Evolutionary conservation across 2,113 vertebrate genomes (phyloP), one percentile per base, ranked within the genome.

Genomic region (Gopherus flavomarginatus): DNA sequence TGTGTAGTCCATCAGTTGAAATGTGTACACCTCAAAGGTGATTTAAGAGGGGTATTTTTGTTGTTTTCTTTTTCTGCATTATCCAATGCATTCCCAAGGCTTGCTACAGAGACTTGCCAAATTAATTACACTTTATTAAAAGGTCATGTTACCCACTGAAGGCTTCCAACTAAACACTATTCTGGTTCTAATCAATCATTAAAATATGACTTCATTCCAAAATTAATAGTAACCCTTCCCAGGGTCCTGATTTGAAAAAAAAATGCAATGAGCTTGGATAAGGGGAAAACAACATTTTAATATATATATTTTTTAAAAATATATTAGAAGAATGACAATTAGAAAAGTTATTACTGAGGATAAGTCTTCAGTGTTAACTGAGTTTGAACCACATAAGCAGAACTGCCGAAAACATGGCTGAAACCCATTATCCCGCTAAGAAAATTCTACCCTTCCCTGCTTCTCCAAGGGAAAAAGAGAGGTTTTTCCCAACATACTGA

Each of bases 41-140:
- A 35, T n/a, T 69, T 69, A n/a, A 16, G 16, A 69, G 4, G 29
- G 62, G 16, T 19, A 31, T 69, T 65, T 47, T 69, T 83, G 69
- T 54, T 93, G 44, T 86, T 92, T 62, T 69, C 87, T 93, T 89
- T n/a, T 90, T 95, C 89, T 84, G 83, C 72, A 87, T 89, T 93
- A 72, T 56, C 5, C 84, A 97, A 91, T 87, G 93, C 95, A 94
- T 89, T 85, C 69, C 50, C n/a, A 87, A 6, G 87, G 87, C 85
- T 92, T 95, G 24, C 89, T 87, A 54, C 44, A 83, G 31, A 91
- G 47, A 94, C 86, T 83, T 16, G 83, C 10, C 88, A 90, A 87
- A 91, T 85, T 92, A 88, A 54, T 83, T 62, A 31, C 62, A 80
- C 78, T 88, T 96, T 87, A 95, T 81, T 85, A 93, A 85, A 91